Conservation (phyloP, 2,888 invertebrate genomes). For the Odontothrips loti region DNA sequence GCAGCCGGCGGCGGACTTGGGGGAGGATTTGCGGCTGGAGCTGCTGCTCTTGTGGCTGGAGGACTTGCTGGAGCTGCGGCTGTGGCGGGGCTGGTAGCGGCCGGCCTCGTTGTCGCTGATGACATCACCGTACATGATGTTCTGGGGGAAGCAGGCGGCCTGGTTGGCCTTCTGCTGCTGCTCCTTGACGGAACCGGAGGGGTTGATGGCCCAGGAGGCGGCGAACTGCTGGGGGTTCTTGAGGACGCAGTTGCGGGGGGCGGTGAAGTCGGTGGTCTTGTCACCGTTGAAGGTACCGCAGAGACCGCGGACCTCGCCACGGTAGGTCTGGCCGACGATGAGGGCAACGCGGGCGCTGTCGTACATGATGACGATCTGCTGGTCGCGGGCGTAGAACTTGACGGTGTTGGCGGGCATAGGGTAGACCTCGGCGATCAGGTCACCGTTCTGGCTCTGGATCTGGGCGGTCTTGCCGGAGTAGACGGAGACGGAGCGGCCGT, state of each 20-base stretch:
- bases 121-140: slow-evolving; percentile 15
- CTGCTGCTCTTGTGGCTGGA: background rate
- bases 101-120: slow-evolving; percentile 24
- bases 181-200: slow-evolving; percentile 42
- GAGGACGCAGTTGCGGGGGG: slow-evolving; percentile 55
- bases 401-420: slow-evolving; percentile 53
- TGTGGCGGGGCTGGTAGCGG: slow-evolving; percentile 20
- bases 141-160: slow-evolving; percentile 11
- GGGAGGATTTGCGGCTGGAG: background rate
- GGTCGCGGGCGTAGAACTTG: slow-evolving; percentile 48
- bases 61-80: background rate
- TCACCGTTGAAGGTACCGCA: slow-evolving; percentile 63
- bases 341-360: slow-evolving; percentile 57
- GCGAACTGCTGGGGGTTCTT: slow-evolving; percentile 53
- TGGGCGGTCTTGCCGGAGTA: slow-evolving; percentile 48
- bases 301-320: slow-evolving; percentile 58
- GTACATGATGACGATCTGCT: slow-evolving; percentile 53
- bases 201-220: slow-evolving; percentile 55
- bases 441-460: slow-evolving; percentile 43
- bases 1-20: slow-evolving; percentile 36
- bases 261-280: slow-evolving; percentile 55
- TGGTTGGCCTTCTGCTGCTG: slow-evolving; percentile 42
- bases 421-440: slow-evolving; percentile 48
- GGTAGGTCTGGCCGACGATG: slow-evolving; percentile 47
- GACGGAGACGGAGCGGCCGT: slow-evolving; percentile 42